These are phyloP conservation scores for Otus sunia DNA, from an alignment of 2,113 vertebrate genomes.

Conservation along the genomic window DNA sequence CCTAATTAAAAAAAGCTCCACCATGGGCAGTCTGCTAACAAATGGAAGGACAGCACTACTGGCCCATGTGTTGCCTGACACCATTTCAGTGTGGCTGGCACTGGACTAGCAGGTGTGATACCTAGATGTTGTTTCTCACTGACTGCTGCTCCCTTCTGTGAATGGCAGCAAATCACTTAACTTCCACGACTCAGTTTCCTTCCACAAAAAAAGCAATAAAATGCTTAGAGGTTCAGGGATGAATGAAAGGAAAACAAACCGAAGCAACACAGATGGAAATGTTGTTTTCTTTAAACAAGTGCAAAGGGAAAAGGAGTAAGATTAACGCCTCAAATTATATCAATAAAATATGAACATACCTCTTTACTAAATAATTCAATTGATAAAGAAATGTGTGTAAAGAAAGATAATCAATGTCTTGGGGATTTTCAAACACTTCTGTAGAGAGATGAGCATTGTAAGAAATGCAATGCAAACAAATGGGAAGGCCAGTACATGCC, in stretches of 20 bases:
- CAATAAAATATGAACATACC: slow-evolving; percentile 28
- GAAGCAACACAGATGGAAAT: not conserved
- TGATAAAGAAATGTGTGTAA: slow-evolving; percentile 18
- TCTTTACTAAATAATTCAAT: slow-evolving; percentile 49
- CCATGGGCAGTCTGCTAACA: not conserved
- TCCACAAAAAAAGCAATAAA: not conserved
- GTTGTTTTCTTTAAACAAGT: slow-evolving; percentile 4
- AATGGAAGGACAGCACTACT: not conserved
- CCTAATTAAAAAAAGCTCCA: not conserved
- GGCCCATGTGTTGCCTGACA: not conserved
- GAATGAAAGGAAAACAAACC: slow-evolving; percentile 17
- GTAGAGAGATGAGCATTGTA: not conserved
- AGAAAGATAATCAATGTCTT: slow-evolving; percentile 22
- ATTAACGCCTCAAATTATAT: slow-evolving; percentile 24
- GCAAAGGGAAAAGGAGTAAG: not conserved
- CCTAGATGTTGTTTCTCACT: not conserved
- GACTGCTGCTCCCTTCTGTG: not conserved
- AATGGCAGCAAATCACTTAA: not conserved
- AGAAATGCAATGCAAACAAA: not conserved
- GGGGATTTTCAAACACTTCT: not conserved
- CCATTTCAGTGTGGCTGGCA: not conserved
- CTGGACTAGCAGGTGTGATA: fast-evolving
- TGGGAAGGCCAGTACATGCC: not conserved
- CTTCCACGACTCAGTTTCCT: not conserved
- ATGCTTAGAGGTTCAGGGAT: not conserved